Percentiles rank a stretch among this genome's conserved stretches.
phyloP scores from a whole-genome alignment of 2,113 vertebrate species.

The Mobula hypostoma region DNA sequence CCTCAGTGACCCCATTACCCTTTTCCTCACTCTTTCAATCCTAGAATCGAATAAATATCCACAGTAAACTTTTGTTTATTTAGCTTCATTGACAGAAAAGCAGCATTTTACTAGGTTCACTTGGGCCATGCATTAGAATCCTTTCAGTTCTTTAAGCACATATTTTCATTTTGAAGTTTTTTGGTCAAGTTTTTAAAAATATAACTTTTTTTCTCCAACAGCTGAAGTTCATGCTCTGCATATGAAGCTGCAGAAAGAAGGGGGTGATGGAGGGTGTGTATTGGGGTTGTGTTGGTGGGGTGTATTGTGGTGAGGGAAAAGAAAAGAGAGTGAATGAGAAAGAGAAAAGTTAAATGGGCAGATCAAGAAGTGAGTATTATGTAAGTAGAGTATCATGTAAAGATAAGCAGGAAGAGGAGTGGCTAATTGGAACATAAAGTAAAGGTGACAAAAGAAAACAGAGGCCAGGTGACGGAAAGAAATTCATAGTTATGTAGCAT shows the following conservation, averaged over 20 bases:
- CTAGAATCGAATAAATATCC: not conserved
- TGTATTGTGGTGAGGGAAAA: not conserved
- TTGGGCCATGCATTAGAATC: not conserved
- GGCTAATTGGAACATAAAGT: not conserved
- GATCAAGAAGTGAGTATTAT: not conserved
- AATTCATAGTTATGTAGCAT: not conserved
- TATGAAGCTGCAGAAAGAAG: not conserved
- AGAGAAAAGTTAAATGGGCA: not conserved
- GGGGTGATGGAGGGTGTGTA: not conserved
- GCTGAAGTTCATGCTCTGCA: not conserved
- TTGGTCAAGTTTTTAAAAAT: not conserved
- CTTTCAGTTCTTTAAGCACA: not conserved
- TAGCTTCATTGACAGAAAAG: not conserved
- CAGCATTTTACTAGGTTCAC: not conserved
- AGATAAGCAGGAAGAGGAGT: not conserved
- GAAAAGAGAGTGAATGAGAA: not conserved
- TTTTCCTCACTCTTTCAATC: not conserved
- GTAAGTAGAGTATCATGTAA: not conserved
- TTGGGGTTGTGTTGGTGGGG: not conserved
- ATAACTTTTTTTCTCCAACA: not conserved
- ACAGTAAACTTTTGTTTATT: not conserved
- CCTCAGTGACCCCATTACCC: not conserved
- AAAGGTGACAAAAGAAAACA: not conserved
- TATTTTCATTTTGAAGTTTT: not conserved
- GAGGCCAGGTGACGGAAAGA: not conserved